Conservation (phyloP, 2,113 vertebrate species). For the Sorex fumeus region DNA sequence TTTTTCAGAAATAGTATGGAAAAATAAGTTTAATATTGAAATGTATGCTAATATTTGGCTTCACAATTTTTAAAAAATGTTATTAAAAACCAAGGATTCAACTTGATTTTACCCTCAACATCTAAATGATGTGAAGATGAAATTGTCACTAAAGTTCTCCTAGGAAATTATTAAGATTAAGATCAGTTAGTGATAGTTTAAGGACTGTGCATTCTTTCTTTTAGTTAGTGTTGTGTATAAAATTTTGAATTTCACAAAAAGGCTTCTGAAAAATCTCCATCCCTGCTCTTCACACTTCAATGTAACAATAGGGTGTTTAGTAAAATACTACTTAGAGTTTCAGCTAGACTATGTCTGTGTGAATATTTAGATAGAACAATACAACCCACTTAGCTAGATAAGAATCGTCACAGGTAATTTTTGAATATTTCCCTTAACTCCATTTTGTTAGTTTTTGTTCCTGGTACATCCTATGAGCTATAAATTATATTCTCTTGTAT, state of each 20-base stretch:
- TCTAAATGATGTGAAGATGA: constrained; percentile 30
- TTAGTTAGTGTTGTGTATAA: neutral
- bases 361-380: constrained; percentile 28
- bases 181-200: neutral
- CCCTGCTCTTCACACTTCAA: neutral
- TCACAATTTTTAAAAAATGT: constrained; percentile 38
- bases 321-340: constrained; percentile 32
- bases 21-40: constrained; percentile 50
- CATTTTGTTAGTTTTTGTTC: neutral
- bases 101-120: neutral
- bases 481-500: neutral
- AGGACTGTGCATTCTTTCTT: neutral
- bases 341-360: neutral
- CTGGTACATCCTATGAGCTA: neutral
- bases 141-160: neutral
- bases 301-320: constrained; percentile 1
- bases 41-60: neutral
- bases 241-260: neutral
- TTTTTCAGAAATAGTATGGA: constrained; percentile 14
- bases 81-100: constrained; percentile 16
- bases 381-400: neutral
- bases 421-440: constrained; percentile 21
- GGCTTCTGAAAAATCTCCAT: constrained; percentile 12
- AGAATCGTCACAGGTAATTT: constrained; percentile 46
- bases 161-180: neutral